Base-by-base conservation (phyloP, 1,140 invertebrate genomes). In the Carposina sasakii region DNA sequence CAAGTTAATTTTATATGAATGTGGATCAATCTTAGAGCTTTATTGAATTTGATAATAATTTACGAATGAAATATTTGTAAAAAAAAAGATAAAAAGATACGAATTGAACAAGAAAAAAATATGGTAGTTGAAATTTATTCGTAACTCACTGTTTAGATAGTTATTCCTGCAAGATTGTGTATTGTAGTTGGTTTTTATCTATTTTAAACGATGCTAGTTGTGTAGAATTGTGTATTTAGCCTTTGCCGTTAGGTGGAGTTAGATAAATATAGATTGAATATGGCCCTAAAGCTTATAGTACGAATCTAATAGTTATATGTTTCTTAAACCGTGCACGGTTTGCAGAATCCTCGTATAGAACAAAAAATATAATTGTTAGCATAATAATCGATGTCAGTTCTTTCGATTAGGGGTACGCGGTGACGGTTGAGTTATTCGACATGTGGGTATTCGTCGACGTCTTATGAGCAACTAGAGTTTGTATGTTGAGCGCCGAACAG, bases 31-130 rank as follows among this genome's bases (percentile, higher is more conserved):
- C 53, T 79, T 83, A 82, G 76, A 83, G 79, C 79, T 83, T 83
- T 83, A 83, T 83, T 76, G 71, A 83, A 83, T 83, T 83, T 83
- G 79, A 83, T 83, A 83, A 81, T 83, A 83, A 83, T 83, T 81
- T 83, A 83, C 55, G 71, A 64, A 71, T 66, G 64, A 64, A n/a
- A 76, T 81, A 81, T 81, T 83, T 79, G 74, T 78, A 69, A 59
- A 58, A 61, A 66, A 62, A 60, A 57, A 63, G 57, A 61, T 24
- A 60, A 61, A 48, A 54, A 28, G 16, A 39, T 36, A 17, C 19
- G 16, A 36, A 21, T 21, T 39, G 54, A 64, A 67, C 54, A 64
- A 56, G 43, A 63, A 64, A 67, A 69, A 64, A 63, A 61, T n/a
- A 58, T 59, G 39, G 44, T 71, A 73, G 67, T 53, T 50, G 56